Conservation (phyloP, 2,113 vertebrate species). For the Phaethornis superciliosus region DNA sequence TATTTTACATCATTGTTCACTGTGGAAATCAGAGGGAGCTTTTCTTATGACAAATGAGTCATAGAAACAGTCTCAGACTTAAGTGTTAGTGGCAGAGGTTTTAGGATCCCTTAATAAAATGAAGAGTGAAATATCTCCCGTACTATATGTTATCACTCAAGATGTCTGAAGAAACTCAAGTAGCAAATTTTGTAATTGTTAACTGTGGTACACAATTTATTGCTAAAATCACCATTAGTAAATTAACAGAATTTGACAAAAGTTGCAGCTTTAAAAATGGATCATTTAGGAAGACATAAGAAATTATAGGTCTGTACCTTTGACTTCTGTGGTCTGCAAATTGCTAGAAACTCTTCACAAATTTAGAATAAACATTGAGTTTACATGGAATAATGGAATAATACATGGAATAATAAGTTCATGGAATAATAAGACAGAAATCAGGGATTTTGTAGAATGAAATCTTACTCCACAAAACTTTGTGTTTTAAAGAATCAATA, state of each 20-base stretch:
- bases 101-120: conserved; percentile 35
- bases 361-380: not conserved
- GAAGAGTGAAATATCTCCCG: not conserved
- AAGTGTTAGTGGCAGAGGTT: not conserved
- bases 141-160: not conserved
- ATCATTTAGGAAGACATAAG: not conserved
- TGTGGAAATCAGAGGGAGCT: not conserved
- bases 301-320: not conserved
- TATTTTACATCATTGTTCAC: not conserved
- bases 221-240: not conserved
- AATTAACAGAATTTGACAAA: conserved; percentile 5
- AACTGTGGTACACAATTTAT: conserved; percentile 11
- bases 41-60: conserved; percentile 11
- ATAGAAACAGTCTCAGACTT: not conserved
- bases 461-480: not conserved
- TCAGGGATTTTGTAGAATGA: not conserved
- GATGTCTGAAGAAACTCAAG: conserved; percentile 3
- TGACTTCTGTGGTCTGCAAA: not conserved
- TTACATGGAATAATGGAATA: not conserved
- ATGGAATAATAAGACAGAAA: not conserved
- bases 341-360: not conserved
- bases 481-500: not conserved
- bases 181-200: conserved; percentile 31
- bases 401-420: too few species aligned
- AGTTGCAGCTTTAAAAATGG: not conserved